Evolutionary conservation across 2,888 invertebrate species (phyloP).

Genomic region (Lottia gigantea): DNA sequence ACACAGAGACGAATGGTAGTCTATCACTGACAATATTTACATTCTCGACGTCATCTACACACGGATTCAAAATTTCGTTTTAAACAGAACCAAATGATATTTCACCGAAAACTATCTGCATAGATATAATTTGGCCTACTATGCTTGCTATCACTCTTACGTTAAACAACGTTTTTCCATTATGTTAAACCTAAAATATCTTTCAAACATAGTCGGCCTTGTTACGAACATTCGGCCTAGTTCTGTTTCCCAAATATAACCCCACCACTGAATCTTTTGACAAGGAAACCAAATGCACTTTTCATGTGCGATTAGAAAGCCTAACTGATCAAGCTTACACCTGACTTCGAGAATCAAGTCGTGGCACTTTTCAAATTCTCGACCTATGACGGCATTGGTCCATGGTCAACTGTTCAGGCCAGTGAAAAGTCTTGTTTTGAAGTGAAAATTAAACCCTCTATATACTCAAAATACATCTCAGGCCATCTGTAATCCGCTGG

Average conservation of each 20-base stretch:
- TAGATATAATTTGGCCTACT: background rate
- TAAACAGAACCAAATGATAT: background rate
- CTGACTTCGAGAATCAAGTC: background rate
- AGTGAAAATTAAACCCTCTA: no score
- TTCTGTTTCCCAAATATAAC: background rate
- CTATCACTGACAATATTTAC: background rate
- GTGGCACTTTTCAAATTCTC: slow-evolving; percentile 9
- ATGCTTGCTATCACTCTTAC: background rate
- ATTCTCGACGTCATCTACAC: background rate
- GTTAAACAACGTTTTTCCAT: background rate
- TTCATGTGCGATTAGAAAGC: background rate
- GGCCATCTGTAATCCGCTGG: no score
- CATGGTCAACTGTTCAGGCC: no score
- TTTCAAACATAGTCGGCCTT: background rate
- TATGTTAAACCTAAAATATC: background rate
- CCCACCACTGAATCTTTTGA: background rate
- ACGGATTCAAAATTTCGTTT: background rate
- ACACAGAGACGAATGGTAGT: background rate
- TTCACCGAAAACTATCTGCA: background rate
- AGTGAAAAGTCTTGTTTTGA: no score
- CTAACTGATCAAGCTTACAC: background rate
- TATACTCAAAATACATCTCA: no score
- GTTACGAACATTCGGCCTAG: background rate
- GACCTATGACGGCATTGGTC: no score
- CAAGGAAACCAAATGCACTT: background rate